Evolutionary conservation across 2,888 invertebrate species (phyloP), one percentile per base, ranked within the genome.

Genomic region (Ectropis crepuscularia): DNA sequence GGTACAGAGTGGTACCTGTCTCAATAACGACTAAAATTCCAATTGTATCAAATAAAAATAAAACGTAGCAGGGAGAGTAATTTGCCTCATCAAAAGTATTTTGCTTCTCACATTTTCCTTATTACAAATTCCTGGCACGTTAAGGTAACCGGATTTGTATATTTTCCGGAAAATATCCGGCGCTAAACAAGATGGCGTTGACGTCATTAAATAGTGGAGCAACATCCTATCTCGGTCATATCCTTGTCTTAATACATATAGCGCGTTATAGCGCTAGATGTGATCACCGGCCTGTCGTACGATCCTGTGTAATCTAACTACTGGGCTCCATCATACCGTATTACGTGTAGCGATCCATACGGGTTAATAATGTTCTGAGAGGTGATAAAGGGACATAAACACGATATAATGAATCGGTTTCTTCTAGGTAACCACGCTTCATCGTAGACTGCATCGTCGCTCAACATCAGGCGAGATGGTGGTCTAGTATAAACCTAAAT

Each of bases 201-300:
- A 81, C 80, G 81, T 81, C 80, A 79, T 59, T 57, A 63, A 64
- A 72, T 73, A 64, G 71, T 74, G 16, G 16, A 68, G 69, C 64
- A 61, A 57, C 62, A 48, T 61, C 57, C 57, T 55, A 62, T 64
- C 58, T 65, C 54, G 72, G 71, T 69, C 74, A 72, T 71, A 80
- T 82, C 78, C 80, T 81, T 75, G 68, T 79, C 61, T 70, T 74
- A 72, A 71, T 45, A n/a, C 11, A 41, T 50, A 53, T 47, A 48
- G 42, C 9, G 38, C 41, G 43, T 38, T 45, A 54, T 49, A 55
- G 45, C 58, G 70, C 72, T 65, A 39, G 57, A 65, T 69, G 61
- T 61, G 60, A 71, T 69, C 60, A 65, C 55, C 45, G 16, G 41
- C 41, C 45, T 50, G 38, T 12, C 46, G 49, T 50, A 37, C 39